Evolutionary conservation across 2,113 vertebrate genomes (phyloP).

Genomic region (Halichoerus grypus): DNA sequence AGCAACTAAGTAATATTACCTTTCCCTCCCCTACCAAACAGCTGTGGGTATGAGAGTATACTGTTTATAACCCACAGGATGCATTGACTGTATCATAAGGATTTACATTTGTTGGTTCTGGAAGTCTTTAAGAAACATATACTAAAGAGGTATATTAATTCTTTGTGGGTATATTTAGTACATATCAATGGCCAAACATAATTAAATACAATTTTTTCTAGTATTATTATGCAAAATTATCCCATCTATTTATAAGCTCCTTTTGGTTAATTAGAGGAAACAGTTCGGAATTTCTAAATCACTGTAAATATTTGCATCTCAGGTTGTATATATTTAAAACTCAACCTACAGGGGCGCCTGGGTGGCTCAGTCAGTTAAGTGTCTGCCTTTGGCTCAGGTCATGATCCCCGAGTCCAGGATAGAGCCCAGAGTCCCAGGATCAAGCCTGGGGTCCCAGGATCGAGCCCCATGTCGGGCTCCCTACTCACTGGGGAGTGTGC

Average conservation of each 20-base stretch:
- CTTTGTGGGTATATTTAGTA: not conserved
- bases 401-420: not conserved
- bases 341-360: not conserved
- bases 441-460: not conserved
- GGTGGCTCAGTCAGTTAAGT: not conserved
- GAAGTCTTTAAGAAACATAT: not conserved
- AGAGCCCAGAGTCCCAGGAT: not conserved
- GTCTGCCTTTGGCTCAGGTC: not conserved
- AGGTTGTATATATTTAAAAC: not conserved
- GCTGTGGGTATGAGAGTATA: not conserved
- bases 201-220: not conserved
- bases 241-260: not conserved
- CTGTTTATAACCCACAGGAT: not conserved
- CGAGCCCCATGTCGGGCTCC: not conserved
- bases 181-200: not conserved
- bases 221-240: not conserved
- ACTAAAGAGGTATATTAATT: conserved; percentile 1
- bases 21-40: not conserved
- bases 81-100: not conserved
- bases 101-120: not conserved
- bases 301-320: not conserved
- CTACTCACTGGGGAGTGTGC: not conserved
- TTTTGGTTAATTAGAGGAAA: conserved; percentile 35
- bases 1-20: not conserved
- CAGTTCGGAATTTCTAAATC: conserved; percentile 4